These are phyloP conservation scores for Salminus brasiliensis DNA, from an alignment of 2,113 vertebrate genomes.

Conservation along the genomic window DNA sequence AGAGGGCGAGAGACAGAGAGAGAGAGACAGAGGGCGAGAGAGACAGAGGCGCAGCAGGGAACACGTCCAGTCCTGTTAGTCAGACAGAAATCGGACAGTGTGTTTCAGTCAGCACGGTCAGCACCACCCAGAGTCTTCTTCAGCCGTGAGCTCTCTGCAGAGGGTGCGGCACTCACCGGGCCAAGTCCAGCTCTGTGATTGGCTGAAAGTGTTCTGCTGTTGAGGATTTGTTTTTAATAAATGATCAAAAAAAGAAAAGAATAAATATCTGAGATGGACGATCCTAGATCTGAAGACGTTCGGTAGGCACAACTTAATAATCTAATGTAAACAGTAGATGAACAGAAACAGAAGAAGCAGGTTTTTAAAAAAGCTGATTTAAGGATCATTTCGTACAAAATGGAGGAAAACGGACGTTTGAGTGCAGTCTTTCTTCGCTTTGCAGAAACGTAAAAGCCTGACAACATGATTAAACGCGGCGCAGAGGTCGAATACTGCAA, in stretches of 20 bases:
- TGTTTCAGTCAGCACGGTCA: background rate
- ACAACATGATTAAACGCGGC: constrained; percentile 60
- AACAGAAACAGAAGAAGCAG: background rate
- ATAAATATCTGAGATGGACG: constrained; percentile 55
- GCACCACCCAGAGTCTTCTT: background rate
- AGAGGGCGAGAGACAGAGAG: background rate
- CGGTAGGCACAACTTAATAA: constrained; percentile 77
- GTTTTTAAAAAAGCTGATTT: constrained; percentile 58
- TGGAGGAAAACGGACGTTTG: constrained; percentile 49
- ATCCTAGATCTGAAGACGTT: constrained; percentile 59
- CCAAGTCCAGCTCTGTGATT: background rate
- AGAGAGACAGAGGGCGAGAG: background rate
- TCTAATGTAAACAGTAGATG: constrained; percentile 66
- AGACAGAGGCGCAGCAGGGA: background rate
- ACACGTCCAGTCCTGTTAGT: background rate
- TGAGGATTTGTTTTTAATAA: constrained; percentile 26
- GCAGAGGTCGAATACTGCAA: constrained; percentile 55
- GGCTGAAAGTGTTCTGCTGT: constrained; percentile 41
- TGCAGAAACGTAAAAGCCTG: constrained; percentile 57
- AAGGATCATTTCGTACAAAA: constrained; percentile 64
- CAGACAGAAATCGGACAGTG: too few species aligned
- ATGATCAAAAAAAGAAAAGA: constrained; percentile 41
- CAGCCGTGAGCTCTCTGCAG: background rate
- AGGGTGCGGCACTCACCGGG: constrained; percentile 4
- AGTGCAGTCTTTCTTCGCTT: constrained; percentile 63